Conservation (phyloP, 2,113 vertebrate species). For the Hyaena hyaena region DNA sequence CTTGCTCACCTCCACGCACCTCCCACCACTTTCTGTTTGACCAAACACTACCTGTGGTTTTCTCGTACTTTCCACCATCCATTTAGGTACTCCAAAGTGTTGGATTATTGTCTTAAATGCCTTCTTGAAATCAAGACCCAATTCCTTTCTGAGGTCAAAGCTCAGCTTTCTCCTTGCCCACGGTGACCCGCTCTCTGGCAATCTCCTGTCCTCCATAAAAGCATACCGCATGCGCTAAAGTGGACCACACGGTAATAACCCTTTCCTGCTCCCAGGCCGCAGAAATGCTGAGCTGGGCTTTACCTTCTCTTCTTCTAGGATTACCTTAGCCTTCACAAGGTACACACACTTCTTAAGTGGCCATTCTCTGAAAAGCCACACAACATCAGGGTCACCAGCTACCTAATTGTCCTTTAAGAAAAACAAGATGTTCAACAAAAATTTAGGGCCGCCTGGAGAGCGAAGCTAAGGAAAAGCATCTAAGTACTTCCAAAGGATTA, state of each 20-base stretch:
- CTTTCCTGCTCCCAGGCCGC: background rate
- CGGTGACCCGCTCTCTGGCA: conserved; percentile 60
- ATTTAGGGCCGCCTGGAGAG: background rate
- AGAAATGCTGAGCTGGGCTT: background rate
- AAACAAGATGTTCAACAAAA: background rate
- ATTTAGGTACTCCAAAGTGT: conserved; percentile 76
- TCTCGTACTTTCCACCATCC: conserved; percentile 63
- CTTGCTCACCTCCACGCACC: conserved; percentile 59
- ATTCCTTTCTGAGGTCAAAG: conserved; percentile 77
- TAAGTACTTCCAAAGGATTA: background rate
- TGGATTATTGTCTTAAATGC: conserved; percentile 73
- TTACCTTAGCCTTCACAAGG: background rate
- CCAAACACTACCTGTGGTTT: conserved; percentile 76
- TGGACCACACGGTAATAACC: background rate
- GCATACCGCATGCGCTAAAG: background rate
- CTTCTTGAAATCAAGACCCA: conserved; percentile 69
- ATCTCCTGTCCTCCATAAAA: conserved; percentile 69
- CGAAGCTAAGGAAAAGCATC: fast-evolving
- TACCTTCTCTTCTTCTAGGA: background rate
- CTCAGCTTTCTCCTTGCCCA: conserved; percentile 74
- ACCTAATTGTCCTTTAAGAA: background rate
- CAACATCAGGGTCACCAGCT: background rate
- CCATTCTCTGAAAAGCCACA: background rate
- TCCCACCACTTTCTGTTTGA: conserved; percentile 65
- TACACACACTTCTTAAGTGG: background rate